Base-by-base conservation (phyloP, 2,888 invertebrate species). In the Tipula vernalis region DNA sequence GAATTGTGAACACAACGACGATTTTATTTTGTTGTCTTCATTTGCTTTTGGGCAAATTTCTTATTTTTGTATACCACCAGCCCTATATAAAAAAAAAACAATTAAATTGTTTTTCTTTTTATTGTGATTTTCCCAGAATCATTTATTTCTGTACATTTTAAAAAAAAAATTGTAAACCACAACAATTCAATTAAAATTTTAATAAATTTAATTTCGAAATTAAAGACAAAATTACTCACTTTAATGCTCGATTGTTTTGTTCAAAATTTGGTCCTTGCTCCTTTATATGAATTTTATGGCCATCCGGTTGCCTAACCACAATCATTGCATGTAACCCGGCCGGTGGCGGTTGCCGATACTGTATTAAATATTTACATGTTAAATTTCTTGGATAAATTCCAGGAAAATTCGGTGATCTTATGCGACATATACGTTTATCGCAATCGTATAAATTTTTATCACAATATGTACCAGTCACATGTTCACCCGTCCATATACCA, bases 361-460 rank as follows among this genome's bases (percentile, higher is more conserved):
- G 86, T 88, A 95, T 93, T 89, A 95, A 93, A 92, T 95, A 96
- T 90, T 95, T 95, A 91, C 96, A 96, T 89, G 96, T 96, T 88
- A 97, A 95, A 91, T 97, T 97, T 87, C 97, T 93, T 5, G 97
- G 97, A 91, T 97, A 98, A 88, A 96, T 95, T 86, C 97, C 97
- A 12, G 97, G 97, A 91, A 96, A 97, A 93, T 98, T 98, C 12
- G 97, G 98, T 36, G 97, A 97, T 91, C 96, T 96, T 88, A 96
- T 94, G 88, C 96, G 94, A 91, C 95, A 96, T 85, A 92, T 92
- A 88, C 92, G 91, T 87, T 94, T 93, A 91, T 95, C 95, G 91
- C 96, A 96, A 90, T 95, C 95, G 89, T 95, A 95, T 89, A 96
- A 93, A 89, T 96, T 94, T 89, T 96, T 94, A 92, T 96, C 96